Percentiles rank a stretch among this genome's conserved stretches.
phyloP scores from a whole-genome alignment of 2,113 vertebrate genomes.

The Aegotheles bennettii region DNA sequence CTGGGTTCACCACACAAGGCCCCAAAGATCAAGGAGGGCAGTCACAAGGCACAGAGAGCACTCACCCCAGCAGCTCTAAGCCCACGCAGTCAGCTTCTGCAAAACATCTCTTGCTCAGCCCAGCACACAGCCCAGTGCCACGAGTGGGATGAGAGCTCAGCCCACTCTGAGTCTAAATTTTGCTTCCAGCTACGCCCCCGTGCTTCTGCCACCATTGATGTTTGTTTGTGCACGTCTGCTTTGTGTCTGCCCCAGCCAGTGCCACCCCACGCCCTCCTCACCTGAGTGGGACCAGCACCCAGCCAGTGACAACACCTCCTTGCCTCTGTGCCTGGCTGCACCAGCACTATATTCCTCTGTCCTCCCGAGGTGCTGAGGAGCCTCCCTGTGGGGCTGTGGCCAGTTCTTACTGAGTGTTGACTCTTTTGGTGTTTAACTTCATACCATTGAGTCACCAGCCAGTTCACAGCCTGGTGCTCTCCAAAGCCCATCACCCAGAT shows the following conservation, averaged over 20 bases:
- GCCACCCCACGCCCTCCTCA: not conserved
- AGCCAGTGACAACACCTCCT: not conserved
- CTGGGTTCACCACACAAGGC: not conserved
- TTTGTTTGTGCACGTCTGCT: too few relatives aligned
- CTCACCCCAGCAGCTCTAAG: not conserved
- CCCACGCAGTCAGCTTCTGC: not conserved
- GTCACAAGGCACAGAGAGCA: not conserved
- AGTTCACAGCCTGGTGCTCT: not conserved
- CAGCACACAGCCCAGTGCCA: not conserved
- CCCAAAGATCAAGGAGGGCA: not conserved
- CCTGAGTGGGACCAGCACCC: not conserved
- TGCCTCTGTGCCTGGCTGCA: not conserved
- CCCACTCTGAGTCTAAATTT: not conserved
- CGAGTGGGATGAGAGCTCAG: accelerated
- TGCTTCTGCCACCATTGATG: not conserved
- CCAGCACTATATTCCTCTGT: not conserved
- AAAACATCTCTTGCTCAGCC: not conserved
- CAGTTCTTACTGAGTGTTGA: not conserved
- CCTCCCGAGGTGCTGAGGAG: not conserved
- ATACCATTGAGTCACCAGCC: not conserved
- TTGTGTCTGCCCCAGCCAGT: not conserved
- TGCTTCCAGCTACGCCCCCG: not conserved
- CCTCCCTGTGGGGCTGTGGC: not conserved
- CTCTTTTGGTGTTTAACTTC: not conserved
- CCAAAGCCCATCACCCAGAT: not conserved